Evolutionary conservation across 2,113 vertebrate species (phyloP), one percentile per base, ranked within the genome.

Genomic region (Corydoras maculifer): DNA sequence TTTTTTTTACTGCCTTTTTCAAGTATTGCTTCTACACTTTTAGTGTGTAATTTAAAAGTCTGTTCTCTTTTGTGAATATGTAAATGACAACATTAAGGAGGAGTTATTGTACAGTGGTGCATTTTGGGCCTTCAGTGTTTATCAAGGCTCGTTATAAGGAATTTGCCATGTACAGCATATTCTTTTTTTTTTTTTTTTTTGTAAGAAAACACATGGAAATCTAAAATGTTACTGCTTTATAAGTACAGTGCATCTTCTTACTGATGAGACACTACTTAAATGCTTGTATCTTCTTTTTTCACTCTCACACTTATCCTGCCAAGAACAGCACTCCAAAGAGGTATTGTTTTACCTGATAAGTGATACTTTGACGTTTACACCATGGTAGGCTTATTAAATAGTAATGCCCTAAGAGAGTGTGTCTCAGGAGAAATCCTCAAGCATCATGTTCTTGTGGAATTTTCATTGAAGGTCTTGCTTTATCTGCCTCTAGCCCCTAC

Each of bases 1-100:
- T 90, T 90, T 88, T 86, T 89, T 90, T 90, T 88, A 90, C 88
- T 86, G 89, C 88, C 86, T 82, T 90, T 91, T 90, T 91, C 88
- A 86, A 87, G 84, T 87, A 87, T 85, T 87, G 82, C 88, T 87
- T 87, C 86, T 85, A 82, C 83, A 84, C 87, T 88, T 87, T 83
- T 74, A 84, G 82, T 80, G 82, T 88, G 86, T 84, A 86, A 90
- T 91, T 89, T 87, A 89, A 87, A 85, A 82, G 81, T 87, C 84
- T 81, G 72, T 77, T 83, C 78, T 78, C 81, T 77, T 80, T 83
- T 77, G 79, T 82, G 82, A 79, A 77, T 79, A 77, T 81, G 75
- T 83, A 75, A 78, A 79, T 82, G 74, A 69, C 49, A 68, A 73
- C 62, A 53, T 58, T 61, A 48, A n/a, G 62, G 73, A 73, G 75